phyloP scores from a whole-genome alignment of 2,113 vertebrate species.

The Alligator sinensis region DNA sequence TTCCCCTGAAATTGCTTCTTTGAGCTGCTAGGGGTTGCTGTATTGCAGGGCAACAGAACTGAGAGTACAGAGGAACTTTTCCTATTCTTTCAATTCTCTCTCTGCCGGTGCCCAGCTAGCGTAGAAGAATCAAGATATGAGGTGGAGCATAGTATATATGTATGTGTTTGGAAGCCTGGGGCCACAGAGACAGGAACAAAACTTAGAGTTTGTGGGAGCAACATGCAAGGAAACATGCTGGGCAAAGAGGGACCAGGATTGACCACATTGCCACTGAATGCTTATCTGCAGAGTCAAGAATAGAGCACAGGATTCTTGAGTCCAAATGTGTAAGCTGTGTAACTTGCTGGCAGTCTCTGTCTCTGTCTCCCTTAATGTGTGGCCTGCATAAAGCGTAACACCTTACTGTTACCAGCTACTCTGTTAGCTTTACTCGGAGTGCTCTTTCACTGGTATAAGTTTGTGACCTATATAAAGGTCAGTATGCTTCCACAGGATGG shows the following conservation, averaged over 20 bases:
- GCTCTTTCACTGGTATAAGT: background rate
- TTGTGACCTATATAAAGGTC: background rate
- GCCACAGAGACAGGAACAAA: background rate
- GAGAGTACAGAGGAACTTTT: background rate
- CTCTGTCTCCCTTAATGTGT: background rate
- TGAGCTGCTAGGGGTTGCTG: background rate
- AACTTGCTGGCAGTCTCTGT: background rate
- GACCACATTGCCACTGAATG: too few species aligned
- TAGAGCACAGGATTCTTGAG: background rate
- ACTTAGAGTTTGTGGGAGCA: too few species aligned
- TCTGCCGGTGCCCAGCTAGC: background rate
- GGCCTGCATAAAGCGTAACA: background rate
- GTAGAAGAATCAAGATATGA: background rate
- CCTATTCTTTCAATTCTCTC: background rate
- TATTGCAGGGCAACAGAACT: background rate
- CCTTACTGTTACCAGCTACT: background rate
- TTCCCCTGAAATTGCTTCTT: background rate
- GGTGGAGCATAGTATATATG: background rate
- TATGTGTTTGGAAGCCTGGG: background rate
- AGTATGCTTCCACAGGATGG: background rate
- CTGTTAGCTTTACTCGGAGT: background rate
- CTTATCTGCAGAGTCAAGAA: background rate
- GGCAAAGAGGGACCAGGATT: too few species aligned
- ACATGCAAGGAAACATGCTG: too few species aligned
- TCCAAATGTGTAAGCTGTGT: background rate